Evolutionary conservation across 2,888 invertebrate species (phyloP).

Genomic region (Gnatocerus cornutus): DNA sequence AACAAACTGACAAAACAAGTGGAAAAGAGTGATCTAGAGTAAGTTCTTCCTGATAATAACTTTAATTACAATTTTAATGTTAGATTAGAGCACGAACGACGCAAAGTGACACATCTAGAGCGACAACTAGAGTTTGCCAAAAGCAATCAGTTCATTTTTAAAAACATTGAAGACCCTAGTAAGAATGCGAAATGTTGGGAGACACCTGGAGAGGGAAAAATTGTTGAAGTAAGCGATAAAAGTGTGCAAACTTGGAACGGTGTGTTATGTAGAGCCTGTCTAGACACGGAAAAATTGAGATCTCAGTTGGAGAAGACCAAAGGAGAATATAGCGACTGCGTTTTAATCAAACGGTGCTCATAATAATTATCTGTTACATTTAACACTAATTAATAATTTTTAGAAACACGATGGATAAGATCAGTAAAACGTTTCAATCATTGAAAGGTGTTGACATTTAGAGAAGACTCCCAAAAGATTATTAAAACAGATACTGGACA

Average conservation of each 20-base stretch:
- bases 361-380: not conserved
- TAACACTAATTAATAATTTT: not conserved
- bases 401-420: not conserved
- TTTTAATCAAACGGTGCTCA: conserved; percentile 25
- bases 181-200: conserved; percentile 47
- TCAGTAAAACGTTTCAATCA: not conserved
- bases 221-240: conserved; percentile 64
- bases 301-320: conserved; percentile 56
- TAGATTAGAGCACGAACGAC: conserved; percentile 60
- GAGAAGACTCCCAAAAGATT: too few species aligned
- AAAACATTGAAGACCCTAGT: conserved; percentile 62
- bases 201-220: conserved; percentile 60
- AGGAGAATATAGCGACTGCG: conserved; percentile 53
- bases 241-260: conserved; percentile 64
- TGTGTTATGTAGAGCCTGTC: conserved; percentile 59
- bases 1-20: not conserved
- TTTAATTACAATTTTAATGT: not conserved
- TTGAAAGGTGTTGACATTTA: too few species aligned
- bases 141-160: conserved; percentile 65
- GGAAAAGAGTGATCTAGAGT: not conserved
- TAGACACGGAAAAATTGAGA: conserved; percentile 59
- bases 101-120: conserved; percentile 60
- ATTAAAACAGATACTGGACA: too few species aligned
- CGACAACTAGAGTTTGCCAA: conserved; percentile 65
- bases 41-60: not conserved